Evolutionary conservation across 2,113 vertebrate genomes (phyloP), one percentile per base, ranked within the genome.

Genomic region (Brachionichthys hirsutus): DNA sequence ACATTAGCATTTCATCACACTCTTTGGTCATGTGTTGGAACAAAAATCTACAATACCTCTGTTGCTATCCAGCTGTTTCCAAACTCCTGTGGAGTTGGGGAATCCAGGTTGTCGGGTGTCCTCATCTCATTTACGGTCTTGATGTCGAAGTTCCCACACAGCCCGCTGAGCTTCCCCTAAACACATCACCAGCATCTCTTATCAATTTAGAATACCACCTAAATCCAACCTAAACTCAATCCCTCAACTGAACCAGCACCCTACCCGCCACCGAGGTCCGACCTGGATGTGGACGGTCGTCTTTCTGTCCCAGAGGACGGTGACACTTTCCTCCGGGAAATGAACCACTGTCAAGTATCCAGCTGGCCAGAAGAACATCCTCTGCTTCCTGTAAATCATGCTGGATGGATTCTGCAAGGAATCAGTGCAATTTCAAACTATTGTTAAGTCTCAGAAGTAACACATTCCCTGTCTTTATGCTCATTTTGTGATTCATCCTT

Each of bases 91-190:
- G 94, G 84, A 6, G 94, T 99, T 0, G 92, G 88, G 38, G 94
- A 83, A 52, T 98, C 95, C 6, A 98, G 94, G 86, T 96, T 94
- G 66, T 98, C 97, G 0, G 96, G 95, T 6, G 94, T 95, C 71
- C 91, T 92, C 94, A 98, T 93, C 87, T 99, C 97, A 62, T 98
- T 97, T 66, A 93, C 77, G 2, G 97, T 98, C 88, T 96, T 98
- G 77, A 93, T 80, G 81, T 99, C 97, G 77, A 97, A 99, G 89
- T 99, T 98, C 22, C 97, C 97, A 84, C 97, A 99, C 24, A 99
- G 88, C 10, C 95, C 97, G 0, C 87, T 78, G 40, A 99, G 78
- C 70, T 92, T 85, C 35, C 93, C 93, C 96, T 99, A 84, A 55
- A 72, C 44, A 66, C 49, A 63, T 22, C 38, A 35, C 9, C 43